These are phyloP conservation scores for Eretmocerus hayati DNA, from an alignment of 2,888 invertebrate genomes.

Conservation along the genomic window DNA sequence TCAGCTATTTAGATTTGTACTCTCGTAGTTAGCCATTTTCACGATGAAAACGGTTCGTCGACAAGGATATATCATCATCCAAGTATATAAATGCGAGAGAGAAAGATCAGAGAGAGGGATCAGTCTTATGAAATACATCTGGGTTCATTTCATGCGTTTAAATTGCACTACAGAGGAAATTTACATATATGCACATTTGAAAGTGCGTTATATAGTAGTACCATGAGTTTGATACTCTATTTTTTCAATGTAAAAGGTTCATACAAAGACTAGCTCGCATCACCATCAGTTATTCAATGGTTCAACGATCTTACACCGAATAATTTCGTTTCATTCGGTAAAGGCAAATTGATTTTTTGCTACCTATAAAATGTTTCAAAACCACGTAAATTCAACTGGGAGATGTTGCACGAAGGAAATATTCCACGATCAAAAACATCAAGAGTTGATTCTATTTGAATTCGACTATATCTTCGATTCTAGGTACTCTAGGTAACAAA, in stretches of 20 bases:
- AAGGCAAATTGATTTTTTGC: not conserved
- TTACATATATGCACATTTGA: too few relatives aligned
- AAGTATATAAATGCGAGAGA: conserved; percentile 14
- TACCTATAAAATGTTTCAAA: not conserved
- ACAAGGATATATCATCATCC: conserved; percentile 3
- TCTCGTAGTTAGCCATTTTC: conserved; percentile 10
- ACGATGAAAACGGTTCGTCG: conserved; percentile 12
- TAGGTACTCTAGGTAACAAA: too few relatives aligned
- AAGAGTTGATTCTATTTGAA: too few relatives aligned
- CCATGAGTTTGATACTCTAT: too few relatives aligned
- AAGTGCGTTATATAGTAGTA: too few relatives aligned
- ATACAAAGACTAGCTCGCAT: conserved; percentile 18
- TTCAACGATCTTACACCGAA: not conserved
- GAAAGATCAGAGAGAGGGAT: conserved; percentile 21
- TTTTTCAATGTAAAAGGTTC: too few relatives aligned
- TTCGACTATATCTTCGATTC: conserved; percentile 16
- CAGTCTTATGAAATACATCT: conserved; percentile 15
- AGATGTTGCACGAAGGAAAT: too few relatives aligned
- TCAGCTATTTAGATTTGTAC: conserved; percentile 7
- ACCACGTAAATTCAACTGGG: too few relatives aligned
- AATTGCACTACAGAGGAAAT: too few relatives aligned
- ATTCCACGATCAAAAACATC: not conserved
- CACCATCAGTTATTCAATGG: conserved; percentile 8
- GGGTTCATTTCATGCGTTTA: not conserved
- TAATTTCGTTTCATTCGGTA: not conserved